A percentile compares a stretch with the other conserved stretches of the same genome.
phyloP scores from a whole-genome alignment of 2,797 vertebrate genomes.

The Takifugu rubripes region DNA sequence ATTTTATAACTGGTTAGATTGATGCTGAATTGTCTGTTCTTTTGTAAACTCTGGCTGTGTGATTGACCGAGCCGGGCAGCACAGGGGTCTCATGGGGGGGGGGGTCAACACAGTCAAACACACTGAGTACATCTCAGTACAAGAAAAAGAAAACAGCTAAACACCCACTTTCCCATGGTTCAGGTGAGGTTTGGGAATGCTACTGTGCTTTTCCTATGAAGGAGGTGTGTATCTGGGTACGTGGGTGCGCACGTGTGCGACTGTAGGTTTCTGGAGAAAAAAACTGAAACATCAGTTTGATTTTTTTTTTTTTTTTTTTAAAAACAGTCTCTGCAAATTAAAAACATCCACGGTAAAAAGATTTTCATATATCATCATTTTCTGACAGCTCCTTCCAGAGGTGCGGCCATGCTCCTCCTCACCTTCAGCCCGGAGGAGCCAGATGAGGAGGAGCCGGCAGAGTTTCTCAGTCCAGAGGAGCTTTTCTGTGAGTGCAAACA shows the following conservation, averaged over 20 bases:
- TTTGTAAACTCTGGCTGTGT: slow-evolving; percentile 20
- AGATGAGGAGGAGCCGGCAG: slow-evolving; percentile 3
- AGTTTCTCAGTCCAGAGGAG: slow-evolving; percentile 1
- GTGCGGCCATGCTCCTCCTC: too few relatives aligned
- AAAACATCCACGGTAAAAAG: slow-evolving; percentile 73
- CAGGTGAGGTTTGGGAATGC: slow-evolving; percentile 63
- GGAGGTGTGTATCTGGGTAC: slow-evolving; percentile 51
- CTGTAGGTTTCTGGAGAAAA: slow-evolving; percentile 49
- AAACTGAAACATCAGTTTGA: slow-evolving; percentile 69
- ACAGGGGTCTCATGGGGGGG: background rate
- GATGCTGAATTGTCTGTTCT: background rate
- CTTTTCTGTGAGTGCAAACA: slow-evolving; percentile 50
- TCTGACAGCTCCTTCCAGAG: slow-evolving; percentile 6
- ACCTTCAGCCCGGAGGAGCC: slow-evolving; percentile 1
- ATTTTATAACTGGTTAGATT: too few relatives aligned
- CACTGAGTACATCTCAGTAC: slow-evolving; percentile 59
- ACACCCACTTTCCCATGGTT: slow-evolving; percentile 54
- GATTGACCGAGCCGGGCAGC: slow-evolving; percentile 31
- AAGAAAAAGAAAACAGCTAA: slow-evolving; percentile 46
- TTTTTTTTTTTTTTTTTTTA: background rate
- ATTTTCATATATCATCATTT: slow-evolving; percentile 66
- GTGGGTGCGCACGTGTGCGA: slow-evolving; percentile 37
- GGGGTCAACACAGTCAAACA: slow-evolving; percentile 58
- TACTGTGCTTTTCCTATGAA: slow-evolving; percentile 76
- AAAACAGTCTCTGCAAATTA: slow-evolving; percentile 60